Percentiles rank a stretch among this genome's conserved stretches.
phyloP scores from a whole-genome alignment of 1,140 invertebrate species.

The Bradysia coprophila region DNA sequence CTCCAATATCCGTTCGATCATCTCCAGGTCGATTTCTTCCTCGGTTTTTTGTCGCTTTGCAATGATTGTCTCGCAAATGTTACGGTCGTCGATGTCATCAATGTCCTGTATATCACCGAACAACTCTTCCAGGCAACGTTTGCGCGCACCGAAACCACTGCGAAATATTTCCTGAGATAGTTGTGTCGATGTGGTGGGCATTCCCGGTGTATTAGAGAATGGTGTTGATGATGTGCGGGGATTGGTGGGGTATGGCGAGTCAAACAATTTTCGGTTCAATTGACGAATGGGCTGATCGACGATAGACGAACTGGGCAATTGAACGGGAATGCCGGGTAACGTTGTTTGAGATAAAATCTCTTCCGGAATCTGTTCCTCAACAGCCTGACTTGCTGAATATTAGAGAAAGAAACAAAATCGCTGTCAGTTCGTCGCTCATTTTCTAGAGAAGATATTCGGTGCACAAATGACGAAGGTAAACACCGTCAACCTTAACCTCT shows the following conservation, averaged over 20 bases:
- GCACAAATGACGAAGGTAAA: not conserved
- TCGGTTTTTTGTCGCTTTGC: conserved; percentile 30
- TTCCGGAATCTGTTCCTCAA: too few species aligned
- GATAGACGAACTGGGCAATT: too few species aligned
- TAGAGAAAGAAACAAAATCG: too few species aligned
- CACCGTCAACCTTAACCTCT: too few species aligned
- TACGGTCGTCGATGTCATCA: conserved; percentile 24
- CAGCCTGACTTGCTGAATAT: too few species aligned
- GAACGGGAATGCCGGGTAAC: too few species aligned
- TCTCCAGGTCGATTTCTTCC: conserved; percentile 31
- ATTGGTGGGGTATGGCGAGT: not conserved
- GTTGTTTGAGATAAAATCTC: too few species aligned
- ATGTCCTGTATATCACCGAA: conserved; percentile 52
- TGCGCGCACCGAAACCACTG: conserved; percentile 13
- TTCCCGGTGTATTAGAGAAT: conserved; percentile 9
- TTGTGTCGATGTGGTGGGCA: conserved; percentile 15
- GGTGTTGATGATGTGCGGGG: conserved; percentile 5
- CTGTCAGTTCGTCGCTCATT: too few species aligned
- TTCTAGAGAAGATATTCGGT: too few species aligned
- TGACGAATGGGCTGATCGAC: not conserved
- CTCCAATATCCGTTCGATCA: conserved; percentile 44
- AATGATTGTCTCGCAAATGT: conserved; percentile 20
- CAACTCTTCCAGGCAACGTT: conserved; percentile 41
- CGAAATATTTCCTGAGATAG: conserved; percentile 5
- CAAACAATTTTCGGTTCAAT: not conserved